Percentiles rank a stretch among this genome's conserved stretches.
Evolutionary conservation across 2,797 vertebrate genomes (phyloP).

Genomic region (Numenius phaeopus): DNA sequence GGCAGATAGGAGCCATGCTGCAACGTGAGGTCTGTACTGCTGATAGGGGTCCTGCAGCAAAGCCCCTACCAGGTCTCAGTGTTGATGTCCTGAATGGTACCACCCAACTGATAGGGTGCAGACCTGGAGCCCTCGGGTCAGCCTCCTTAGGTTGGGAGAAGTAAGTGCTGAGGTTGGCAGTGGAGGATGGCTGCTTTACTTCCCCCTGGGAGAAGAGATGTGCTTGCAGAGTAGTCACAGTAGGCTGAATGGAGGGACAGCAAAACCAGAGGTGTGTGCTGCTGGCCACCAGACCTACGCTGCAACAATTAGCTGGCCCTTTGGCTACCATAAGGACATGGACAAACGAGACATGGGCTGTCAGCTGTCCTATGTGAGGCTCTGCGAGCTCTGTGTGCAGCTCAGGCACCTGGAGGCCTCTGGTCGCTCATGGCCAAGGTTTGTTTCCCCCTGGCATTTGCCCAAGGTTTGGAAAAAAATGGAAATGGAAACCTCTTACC

Average conservation of each 20-base stretch:
- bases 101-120: neutral
- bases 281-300: neutral
- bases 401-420: neutral
- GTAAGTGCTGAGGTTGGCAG: accelerated
- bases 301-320: neutral
- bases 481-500: neutral
- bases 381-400: neutral
- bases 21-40: neutral
- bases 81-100: neutral
- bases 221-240: neutral
- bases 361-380: neutral
- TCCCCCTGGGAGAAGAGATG: neutral
- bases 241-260: neutral
- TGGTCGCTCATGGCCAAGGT: neutral
- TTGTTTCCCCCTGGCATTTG: neutral
- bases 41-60: neutral
- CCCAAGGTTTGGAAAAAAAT: neutral
- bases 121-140: neutral
- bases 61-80: neutral
- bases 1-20: neutral
- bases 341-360: neutral
- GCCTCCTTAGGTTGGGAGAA: neutral
- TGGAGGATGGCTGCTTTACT: neutral
- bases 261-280: neutral
- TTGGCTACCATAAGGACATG: neutral